Conservation (phyloP, 2,113 vertebrate species). For the Menura novaehollandiae region DNA sequence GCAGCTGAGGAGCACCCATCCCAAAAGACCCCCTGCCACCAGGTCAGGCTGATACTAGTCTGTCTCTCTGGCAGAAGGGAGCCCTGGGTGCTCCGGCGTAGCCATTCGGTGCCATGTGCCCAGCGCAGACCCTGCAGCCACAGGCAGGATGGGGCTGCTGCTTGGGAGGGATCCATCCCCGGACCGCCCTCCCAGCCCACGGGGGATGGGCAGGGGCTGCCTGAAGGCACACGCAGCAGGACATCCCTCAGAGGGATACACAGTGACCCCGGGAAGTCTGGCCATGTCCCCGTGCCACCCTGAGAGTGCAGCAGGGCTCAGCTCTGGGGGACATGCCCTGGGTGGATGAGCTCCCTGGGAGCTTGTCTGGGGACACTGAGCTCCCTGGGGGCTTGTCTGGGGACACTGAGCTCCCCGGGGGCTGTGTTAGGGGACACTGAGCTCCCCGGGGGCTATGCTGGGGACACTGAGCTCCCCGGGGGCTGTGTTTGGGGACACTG, state of each 20-base stretch:
- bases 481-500: neutral
- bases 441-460: neutral
- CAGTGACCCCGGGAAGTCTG: neutral
- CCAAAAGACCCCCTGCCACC: neutral
- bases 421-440: neutral
- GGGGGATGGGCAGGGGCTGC: neutral
- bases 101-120: neutral
- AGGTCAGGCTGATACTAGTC: neutral
- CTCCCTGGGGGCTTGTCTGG: neutral
- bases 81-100: accelerated
- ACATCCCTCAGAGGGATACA: neutral
- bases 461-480: neutral
- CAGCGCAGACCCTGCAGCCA: neutral
- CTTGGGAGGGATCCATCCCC: neutral
- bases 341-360: neutral
- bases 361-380: too few relatives aligned
- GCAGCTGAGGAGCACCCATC: neutral
- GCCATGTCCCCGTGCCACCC: neutral
- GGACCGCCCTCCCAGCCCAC: neutral
- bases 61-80: neutral
- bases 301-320: neutral
- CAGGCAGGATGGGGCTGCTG: accelerated
- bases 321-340: neutral
- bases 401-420: neutral
- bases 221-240: neutral